These are phyloP conservation scores for Crossocerus cetratus DNA, from an alignment of 2,888 invertebrate genomes.

Conservation along the genomic window DNA sequence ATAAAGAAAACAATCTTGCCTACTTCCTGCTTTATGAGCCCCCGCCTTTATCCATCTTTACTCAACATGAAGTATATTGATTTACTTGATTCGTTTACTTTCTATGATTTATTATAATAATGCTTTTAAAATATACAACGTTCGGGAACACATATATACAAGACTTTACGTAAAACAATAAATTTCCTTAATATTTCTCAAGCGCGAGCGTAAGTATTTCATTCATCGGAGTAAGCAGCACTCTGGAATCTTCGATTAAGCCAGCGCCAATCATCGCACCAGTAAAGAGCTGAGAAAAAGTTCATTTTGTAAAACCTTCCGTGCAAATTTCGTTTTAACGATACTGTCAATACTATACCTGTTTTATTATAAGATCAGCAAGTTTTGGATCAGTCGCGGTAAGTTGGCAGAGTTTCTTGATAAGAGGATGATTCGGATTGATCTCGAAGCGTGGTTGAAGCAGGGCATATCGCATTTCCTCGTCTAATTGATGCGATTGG, in stretches of 20 bases:
- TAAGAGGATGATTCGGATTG: slow-evolving; percentile 94
- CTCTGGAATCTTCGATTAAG: slow-evolving; percentile 92
- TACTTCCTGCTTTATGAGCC: slow-evolving; percentile 29
- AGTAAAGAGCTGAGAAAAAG: slow-evolving; percentile 85
- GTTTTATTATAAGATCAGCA: slow-evolving; percentile 90
- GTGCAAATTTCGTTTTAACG: not conserved
- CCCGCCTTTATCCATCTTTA: too few species aligned
- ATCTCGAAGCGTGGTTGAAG: slow-evolving; percentile 95
- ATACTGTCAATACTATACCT: slow-evolving; percentile 78
- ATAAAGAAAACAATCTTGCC: slow-evolving; percentile 76
- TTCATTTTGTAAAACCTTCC: slow-evolving; percentile 4
- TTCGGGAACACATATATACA: not conserved
- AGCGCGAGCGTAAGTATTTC: slow-evolving; percentile 88
- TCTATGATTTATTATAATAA: not conserved
- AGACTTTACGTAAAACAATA: too few species aligned
- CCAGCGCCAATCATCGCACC: slow-evolving; percentile 98
- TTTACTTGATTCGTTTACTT: too few species aligned
- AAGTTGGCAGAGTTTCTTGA: slow-evolving; percentile 90
- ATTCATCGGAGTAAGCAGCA: slow-evolving; percentile 91
- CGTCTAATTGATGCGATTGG: slow-evolving; percentile 88
- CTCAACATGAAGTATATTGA: too few species aligned
- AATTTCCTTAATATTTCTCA: slow-evolving; percentile 79
- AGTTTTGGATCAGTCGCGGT: slow-evolving; percentile 86
- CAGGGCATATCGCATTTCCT: slow-evolving; percentile 90
- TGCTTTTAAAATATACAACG: not conserved